Evolutionary conservation across 2,888 invertebrate genomes (phyloP).

Genomic region (Ctena decussata): DNA sequence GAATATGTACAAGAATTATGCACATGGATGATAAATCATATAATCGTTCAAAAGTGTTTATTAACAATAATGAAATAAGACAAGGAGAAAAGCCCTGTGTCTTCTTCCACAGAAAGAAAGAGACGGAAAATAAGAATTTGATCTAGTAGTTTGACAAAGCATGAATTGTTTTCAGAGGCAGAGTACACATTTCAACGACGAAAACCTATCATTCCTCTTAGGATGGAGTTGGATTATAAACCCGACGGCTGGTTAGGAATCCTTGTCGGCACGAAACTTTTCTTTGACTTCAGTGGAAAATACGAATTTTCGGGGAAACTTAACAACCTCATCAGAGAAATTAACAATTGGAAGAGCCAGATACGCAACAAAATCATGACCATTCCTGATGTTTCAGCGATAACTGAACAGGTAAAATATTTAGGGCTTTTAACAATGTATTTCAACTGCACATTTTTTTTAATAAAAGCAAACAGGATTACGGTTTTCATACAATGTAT

Average conservation of each 20-base stretch:
- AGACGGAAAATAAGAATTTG: no score
- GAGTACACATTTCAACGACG: not conserved
- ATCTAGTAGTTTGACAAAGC: no score
- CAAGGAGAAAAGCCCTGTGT: no score
- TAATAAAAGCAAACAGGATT: no score
- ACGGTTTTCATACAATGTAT: no score
- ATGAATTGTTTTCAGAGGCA: not conserved
- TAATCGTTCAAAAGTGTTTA: no score
- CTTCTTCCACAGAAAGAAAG: no score
- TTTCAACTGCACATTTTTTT: no score
- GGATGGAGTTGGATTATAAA: not conserved
- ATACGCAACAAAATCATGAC: not conserved
- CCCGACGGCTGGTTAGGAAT: not conserved
- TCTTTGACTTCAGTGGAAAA: conserved; percentile 1
- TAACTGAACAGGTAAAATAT: not conserved
- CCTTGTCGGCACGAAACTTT: not conserved
- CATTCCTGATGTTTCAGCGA: not conserved
- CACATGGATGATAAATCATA: no score
- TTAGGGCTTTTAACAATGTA: no score
- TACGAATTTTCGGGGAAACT: not conserved
- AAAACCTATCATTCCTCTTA: not conserved
- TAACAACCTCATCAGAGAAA: not conserved
- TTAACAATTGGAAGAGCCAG: not conserved
- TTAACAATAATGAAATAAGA: no score
- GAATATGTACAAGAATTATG: no score